Conservation (phyloP, 2,113 vertebrate species). For the Salvelinus alpinus region DNA sequence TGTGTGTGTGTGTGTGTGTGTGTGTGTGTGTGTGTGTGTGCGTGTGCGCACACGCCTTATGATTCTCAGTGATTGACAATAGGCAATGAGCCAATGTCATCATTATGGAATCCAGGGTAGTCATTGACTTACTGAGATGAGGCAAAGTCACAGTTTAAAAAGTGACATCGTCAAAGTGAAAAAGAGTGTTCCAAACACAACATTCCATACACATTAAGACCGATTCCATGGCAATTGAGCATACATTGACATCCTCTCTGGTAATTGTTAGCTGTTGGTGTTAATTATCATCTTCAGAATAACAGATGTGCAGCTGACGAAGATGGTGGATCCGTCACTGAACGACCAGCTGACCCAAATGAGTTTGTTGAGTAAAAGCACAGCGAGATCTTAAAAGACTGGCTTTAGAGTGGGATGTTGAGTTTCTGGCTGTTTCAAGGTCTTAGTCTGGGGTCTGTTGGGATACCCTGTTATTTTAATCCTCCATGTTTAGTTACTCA, state of each 20-base stretch:
- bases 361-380: neutral
- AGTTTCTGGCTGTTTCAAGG: neutral
- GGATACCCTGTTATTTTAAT: slow-evolving; percentile 46
- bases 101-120: no score
- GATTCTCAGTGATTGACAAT: no score
- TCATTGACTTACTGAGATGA: no score
- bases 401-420: neutral
- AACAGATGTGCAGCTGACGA: neutral
- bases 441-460: slow-evolving; percentile 6
- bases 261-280: neutral
- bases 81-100: no score
- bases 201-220: neutral
- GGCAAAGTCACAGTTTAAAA: no score
- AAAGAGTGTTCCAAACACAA: neutral
- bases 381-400: neutral
- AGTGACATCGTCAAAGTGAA: neutral
- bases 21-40: no score
- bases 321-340: neutral
- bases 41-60: no score
- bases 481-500: slow-evolving; percentile 50
- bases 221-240: neutral
- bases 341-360: neutral
- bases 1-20: no score
- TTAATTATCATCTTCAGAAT: neutral
- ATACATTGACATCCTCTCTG: neutral